Base-by-base conservation (phyloP, 2,797 vertebrate species). In the Salarias fasciatus region DNA sequence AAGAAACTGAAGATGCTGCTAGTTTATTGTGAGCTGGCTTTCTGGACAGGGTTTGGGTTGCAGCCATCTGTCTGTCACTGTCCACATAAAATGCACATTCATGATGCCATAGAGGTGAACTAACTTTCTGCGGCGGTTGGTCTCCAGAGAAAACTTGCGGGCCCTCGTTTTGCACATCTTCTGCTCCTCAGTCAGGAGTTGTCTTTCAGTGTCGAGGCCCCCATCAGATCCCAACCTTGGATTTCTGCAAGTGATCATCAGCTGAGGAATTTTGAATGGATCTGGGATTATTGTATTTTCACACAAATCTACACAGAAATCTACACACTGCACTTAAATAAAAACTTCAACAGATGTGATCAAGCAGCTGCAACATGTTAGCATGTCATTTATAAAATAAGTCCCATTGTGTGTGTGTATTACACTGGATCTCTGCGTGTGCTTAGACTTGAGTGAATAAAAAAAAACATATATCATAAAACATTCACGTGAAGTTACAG, bases 71-170 rank as follows among this genome's bases (percentile, higher is more conserved):
- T 2, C 18, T 2, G 18, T 24, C 18, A 24, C 18, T 24, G 18
- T 24, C 18, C 18, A 24, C 18, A 24, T 14, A 12, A 48, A 14
- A 8, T 37, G 41, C 2, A 13, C 6, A 30, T 42, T 2, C n/a
- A n/a, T 29, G 8, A 31, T 24, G n/a, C n/a, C n/a, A n/a, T 24
- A 24, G 18, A 24, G 18, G 18, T 24, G 10, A 33, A 80, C 94
- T 92, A 84, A 96, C 97, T 90, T 97, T 72, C 93, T 92, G 51
- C 97, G 93, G 64, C 88, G 91, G 70, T 94, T 97, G 79, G 96
- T 98, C 83, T 98, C 96, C 73, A 82, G 49, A 2, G 77, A 93
- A 62, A 93, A 91, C 77, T 91, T 95, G 55, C 90, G 94, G 33
- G 93, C 92, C 54, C 80, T 90, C 53, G 73, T 91, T 79, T 91